Conservation (phyloP, 2,888 invertebrate species). For the Sclerodermus sp. region DNA sequence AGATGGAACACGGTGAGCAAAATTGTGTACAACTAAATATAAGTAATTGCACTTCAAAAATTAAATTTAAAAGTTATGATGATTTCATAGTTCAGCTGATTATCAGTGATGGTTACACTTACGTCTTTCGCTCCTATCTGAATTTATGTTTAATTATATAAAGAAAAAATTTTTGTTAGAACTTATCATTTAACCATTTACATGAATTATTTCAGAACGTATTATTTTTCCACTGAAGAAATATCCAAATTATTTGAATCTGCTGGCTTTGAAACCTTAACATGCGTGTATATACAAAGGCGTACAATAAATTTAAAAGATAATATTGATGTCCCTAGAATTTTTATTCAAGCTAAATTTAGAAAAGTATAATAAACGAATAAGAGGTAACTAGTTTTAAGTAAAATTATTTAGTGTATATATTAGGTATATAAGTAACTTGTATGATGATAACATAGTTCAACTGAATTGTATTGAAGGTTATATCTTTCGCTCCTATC, state of each 20-base stretch:
- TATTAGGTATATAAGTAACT: neutral
- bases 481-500: constrained; percentile 41
- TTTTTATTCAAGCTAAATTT: constrained; percentile 92
- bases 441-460: constrained; percentile 49
- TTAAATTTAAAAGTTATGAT: constrained; percentile 39
- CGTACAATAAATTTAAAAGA: constrained; percentile 92
- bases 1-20: constrained; percentile 95
- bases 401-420: too few relatives aligned
- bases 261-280: constrained; percentile 71
- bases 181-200: too few relatives aligned
- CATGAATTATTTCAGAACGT: constrained; percentile 64
- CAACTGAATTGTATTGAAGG: constrained; percentile 40
- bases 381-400: too few relatives aligned
- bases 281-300: constrained; percentile 79
- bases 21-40: constrained; percentile 54
- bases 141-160: too few relatives aligned
- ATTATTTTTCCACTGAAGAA: constrained; percentile 78
- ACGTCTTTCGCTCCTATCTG: constrained; percentile 61
- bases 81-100: constrained; percentile 52
- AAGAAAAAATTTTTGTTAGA: neutral
- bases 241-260: constrained; percentile 66
- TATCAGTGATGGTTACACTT: constrained; percentile 32
- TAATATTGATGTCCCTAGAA: constrained; percentile 84
- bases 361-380: constrained; percentile 61
- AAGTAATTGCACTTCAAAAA: constrained; percentile 45